Conservation (phyloP, 2,888 invertebrate genomes). For the Cephus runcator region DNA sequence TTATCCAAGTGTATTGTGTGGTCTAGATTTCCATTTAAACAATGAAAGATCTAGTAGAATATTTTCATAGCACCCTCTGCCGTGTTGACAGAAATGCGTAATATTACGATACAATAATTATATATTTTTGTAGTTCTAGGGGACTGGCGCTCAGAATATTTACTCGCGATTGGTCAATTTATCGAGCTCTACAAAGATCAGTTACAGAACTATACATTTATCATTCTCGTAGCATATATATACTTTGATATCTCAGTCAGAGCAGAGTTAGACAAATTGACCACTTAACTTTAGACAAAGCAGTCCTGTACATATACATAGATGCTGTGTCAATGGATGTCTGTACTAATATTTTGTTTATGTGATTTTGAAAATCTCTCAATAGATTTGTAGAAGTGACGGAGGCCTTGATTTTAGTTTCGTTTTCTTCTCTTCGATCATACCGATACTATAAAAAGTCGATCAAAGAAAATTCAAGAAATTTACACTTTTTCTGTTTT, state of each 20-base stretch:
- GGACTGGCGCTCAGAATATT: constrained; percentile 53
- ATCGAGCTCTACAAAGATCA: constrained; percentile 31
- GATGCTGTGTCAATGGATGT: constrained; percentile 46
- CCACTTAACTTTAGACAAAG: constrained; percentile 45
- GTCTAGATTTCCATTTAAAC: constrained; percentile 45
- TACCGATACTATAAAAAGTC: constrained; percentile 3
- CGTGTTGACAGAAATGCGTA: constrained; percentile 51
- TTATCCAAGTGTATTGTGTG: constrained; percentile 15
- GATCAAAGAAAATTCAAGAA: not conserved
- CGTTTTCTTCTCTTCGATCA: constrained; percentile 17
- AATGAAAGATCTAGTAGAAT: constrained; percentile 35
- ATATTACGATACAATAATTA: constrained; percentile 50
- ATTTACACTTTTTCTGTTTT: not conserved
- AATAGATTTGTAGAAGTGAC: constrained; percentile 35
- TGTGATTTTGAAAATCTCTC: constrained; percentile 37
- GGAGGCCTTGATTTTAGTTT: constrained; percentile 48
- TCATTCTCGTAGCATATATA: not conserved
- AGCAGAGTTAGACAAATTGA: constrained; percentile 46
- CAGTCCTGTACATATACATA: constrained; percentile 45
- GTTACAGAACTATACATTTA: not conserved
- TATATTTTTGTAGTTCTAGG: constrained; percentile 61
- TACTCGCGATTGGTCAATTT: constrained; percentile 43
- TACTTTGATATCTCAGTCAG: not conserved
- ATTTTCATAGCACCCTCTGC: constrained; percentile 51
- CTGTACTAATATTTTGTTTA: constrained; percentile 47